phyloP scores from a whole-genome alignment of 2,113 vertebrate species.

The Willisornis vidua region DNA sequence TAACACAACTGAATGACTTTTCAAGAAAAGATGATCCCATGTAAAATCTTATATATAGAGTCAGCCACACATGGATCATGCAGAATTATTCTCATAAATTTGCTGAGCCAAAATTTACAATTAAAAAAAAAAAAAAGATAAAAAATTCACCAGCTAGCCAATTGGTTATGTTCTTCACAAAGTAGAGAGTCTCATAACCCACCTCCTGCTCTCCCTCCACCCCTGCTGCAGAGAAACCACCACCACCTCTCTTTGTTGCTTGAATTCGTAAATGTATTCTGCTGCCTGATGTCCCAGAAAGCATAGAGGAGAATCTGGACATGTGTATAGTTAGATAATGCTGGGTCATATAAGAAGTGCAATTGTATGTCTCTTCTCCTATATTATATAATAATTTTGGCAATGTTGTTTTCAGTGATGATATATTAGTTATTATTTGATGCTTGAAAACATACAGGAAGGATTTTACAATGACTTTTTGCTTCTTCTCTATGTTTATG shows the following conservation, averaged over 20 bases:
- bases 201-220: background rate
- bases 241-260: background rate
- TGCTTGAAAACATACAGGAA: background rate
- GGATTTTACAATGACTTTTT: background rate
- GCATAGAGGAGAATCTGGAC: background rate
- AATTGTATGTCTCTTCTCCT: background rate
- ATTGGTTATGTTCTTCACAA: background rate
- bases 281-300: background rate
- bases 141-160: background rate
- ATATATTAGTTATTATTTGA: background rate
- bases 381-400: background rate
- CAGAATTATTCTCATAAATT: background rate
- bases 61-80: background rate
- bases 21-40: background rate
- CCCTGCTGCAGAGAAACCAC: background rate
- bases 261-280: background rate
- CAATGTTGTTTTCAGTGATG: background rate
- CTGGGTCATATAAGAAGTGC: background rate
- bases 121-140: accelerated
- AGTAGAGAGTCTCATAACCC: accelerated
- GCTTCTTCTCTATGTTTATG: background rate
- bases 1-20: background rate
- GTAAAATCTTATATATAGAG: background rate
- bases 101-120: background rate
- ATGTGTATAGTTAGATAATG: background rate